Percentiles rank a stretch among this genome's conserved stretches.
These are phyloP conservation scores for Vidua chalybeata DNA, from an alignment of 2,113 vertebrate genomes.

Conservation along the genomic window DNA sequence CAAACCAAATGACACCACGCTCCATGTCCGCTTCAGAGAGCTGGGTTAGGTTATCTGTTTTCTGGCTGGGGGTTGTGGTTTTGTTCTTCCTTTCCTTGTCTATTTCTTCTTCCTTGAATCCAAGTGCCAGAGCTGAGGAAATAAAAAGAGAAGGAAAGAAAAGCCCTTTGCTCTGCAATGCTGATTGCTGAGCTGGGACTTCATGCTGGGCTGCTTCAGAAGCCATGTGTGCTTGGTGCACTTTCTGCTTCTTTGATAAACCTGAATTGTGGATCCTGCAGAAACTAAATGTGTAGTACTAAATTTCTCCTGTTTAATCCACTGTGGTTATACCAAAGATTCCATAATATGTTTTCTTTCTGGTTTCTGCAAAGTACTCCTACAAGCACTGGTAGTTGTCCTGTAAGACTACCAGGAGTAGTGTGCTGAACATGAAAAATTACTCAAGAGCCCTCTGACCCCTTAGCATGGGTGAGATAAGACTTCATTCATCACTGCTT, in stretches of 20 bases:
- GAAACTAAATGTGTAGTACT: not conserved
- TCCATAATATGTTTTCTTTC: not conserved
- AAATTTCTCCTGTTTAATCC: not conserved
- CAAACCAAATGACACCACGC: not conserved
- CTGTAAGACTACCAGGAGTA: not conserved
- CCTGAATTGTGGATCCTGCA: fast-evolving
- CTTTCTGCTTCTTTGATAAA: not conserved
- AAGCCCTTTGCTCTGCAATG: not conserved
- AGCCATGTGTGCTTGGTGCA: not conserved
- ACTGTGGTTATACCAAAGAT: not conserved
- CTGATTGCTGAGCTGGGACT: not conserved
- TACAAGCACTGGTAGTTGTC: fast-evolving
- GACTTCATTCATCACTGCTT: not conserved
- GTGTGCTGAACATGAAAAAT: not conserved
- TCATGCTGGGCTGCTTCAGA: not conserved
- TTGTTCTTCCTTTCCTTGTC: not conserved
- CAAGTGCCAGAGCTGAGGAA: not conserved
- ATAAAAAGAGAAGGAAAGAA: not conserved
- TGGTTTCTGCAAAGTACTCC: not conserved
- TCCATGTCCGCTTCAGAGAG: not conserved
- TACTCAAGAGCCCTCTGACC: not conserved
- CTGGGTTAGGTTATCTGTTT: not conserved
- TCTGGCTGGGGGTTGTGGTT: not conserved
- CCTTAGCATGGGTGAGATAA: not conserved
- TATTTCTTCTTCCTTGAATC: not conserved